A percentile compares a stretch with the other conserved stretches of the same genome.
Evolutionary conservation across 2,888 invertebrate species (phyloP).

Genomic region (Himalopsyche tibetana): DNA sequence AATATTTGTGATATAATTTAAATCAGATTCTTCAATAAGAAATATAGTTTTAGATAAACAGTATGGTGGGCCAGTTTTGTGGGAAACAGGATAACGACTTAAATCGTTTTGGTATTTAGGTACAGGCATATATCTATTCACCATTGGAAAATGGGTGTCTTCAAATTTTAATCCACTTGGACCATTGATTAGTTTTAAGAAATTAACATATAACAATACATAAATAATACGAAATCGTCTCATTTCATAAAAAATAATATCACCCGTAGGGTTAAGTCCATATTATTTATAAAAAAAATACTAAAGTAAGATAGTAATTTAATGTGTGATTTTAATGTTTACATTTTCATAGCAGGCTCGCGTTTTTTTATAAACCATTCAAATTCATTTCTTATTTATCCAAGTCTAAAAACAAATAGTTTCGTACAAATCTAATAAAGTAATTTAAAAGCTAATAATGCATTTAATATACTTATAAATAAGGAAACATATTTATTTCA

Average conservation of each 20-base stretch:
- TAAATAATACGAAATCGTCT: neutral
- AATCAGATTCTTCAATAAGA: conserved; percentile 18
- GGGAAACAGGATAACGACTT: neutral
- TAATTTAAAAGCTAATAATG: conserved; percentile 1
- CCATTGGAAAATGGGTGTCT: neutral
- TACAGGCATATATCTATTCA: conserved; percentile 15
- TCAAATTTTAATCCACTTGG: conserved; percentile 31
- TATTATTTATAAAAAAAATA: conserved; percentile 9
- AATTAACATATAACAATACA: neutral
- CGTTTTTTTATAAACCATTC: neutral
- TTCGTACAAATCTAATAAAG: conserved; percentile 43
- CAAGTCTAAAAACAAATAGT: conserved; percentile 9
- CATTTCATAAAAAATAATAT: conserved; percentile 16
- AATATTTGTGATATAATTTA: conserved; percentile 60
- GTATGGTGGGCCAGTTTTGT: conserved; percentile 30
- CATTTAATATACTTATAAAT: neutral
- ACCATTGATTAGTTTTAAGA: conserved; percentile 32
- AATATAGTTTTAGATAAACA: neutral
- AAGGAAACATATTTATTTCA: conserved; percentile 32
- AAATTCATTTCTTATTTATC: conserved; percentile 8
- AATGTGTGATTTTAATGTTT: conserved; percentile 1
- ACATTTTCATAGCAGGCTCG: neutral
- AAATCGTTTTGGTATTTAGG: conserved; percentile 12
- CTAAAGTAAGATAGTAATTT: neutral
- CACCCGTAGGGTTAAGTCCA: neutral